Evolutionary conservation across 2,113 vertebrate genomes (phyloP), one percentile per base, ranked within the genome.

Genomic region (Falco punctatus): DNA sequence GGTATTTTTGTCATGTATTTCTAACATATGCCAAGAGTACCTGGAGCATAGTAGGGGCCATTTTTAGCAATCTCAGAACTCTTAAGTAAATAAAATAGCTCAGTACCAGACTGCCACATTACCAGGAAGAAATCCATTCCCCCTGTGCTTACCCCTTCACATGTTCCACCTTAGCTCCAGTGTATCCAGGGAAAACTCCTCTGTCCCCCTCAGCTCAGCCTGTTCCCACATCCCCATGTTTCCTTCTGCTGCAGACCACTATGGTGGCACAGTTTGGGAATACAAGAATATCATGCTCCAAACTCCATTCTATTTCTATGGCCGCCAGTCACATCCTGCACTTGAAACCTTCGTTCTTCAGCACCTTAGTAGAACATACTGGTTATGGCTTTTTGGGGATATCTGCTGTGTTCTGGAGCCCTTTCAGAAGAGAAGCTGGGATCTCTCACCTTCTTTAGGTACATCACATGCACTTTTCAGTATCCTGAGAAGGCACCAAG

Each of bases 1-100:
- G 42, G 51, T 92, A 97, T 90, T 97, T 96, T 86, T 81, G 67
- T 84, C 88, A 81, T 86, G 85, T 81, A 85, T 88, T 95, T 93
- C 92, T 96, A 94, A 93, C 74, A n/a, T 58, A 66, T 48, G 64
- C 83, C 79, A 93, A 55, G 93, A 95, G 75, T 74, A 96, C 67
- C 88, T 86, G 51, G 15, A 94, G 48, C 51, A 67, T 20, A 74
- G 32, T 19, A 83, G 26, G 4, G 22, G 8, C 57, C 87, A 72
- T 82, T 95, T 95, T 91, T 65, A 88, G 40, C 33, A 81, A 52
- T 92, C 59, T 58, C 38, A 28, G 38, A 67, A 86, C 42, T 86
- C 79, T 78, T 78, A 88, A 87, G 85, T 92, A 94, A 92, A 88
- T 79, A 90, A 72, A 77, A 82, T 16, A 79, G 48, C 44, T 64